Evolutionary conservation across 2,888 invertebrate species (phyloP).

Genomic region (Sphecodes monilicornis): DNA sequence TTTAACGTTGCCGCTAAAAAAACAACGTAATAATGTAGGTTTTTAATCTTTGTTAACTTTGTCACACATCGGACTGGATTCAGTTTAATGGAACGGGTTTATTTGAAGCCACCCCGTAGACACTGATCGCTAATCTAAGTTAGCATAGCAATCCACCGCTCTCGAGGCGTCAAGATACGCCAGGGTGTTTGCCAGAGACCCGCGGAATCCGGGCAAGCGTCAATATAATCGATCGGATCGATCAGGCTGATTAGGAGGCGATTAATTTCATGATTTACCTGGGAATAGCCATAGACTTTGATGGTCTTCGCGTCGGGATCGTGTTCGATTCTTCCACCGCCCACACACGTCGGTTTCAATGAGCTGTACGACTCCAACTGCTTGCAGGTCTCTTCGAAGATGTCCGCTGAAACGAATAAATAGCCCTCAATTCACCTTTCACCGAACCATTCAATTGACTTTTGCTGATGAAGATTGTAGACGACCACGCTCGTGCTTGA

Average conservation of each 20-base stretch:
- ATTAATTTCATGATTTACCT: conserved; percentile 84
- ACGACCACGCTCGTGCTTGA: no score
- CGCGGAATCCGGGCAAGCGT: background rate
- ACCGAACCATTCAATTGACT: background rate
- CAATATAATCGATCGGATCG: conserved; percentile 21
- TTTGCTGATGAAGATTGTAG: no score
- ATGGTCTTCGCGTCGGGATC: conserved; percentile 91
- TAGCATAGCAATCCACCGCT: background rate
- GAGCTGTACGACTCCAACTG: conserved; percentile 84
- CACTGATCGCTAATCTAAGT: background rate
- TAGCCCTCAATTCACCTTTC: background rate
- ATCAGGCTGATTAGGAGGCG: background rate
- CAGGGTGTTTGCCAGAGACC: background rate
- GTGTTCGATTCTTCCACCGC: conserved; percentile 97
- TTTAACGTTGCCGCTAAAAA: no score
- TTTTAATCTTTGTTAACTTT: no score
- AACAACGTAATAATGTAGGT: no score
- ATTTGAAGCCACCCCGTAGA: background rate
- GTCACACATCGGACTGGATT: no score
- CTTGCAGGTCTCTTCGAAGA: conserved; percentile 88
- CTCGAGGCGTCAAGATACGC: background rate
- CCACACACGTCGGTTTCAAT: conserved; percentile 92
- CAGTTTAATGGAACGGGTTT: background rate
- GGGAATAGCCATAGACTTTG: conserved; percentile 97
- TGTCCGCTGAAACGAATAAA: conserved; percentile 88